Base-by-base conservation (phyloP, 2,113 vertebrate species). In the Danio rerio region DNA sequence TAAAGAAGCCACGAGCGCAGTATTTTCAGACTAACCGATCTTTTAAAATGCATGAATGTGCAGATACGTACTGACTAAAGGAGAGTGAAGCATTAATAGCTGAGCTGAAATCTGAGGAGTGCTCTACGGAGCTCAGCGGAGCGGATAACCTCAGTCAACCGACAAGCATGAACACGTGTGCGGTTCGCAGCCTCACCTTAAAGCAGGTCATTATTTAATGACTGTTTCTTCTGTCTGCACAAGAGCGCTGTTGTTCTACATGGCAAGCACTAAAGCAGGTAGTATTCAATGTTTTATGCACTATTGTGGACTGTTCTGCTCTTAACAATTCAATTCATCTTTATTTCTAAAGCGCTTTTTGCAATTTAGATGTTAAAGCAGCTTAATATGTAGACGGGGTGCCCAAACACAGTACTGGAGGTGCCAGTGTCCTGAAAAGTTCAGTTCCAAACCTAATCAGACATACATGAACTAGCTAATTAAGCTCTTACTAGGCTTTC, bases 111-210 rank as follows among this genome's bases (percentile, higher is more conserved):
- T 61, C 12, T 21, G 16, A 61, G 15, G 42, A 18, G 4, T 5
- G 42, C 56, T 76, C 11, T 74, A 2, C 15, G 21, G 13, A 73
- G 52, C 11, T 4, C 3, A 52, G 12, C 7, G 3, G 31, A 31
- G 49, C 49, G 31, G 50, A n/a, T 40, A 15, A 42, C 53, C 16
- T 20, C 42, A 76, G 18, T 4, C 73, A 47, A 9, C 7, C 9
- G 43, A 40, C 74, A 77, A 50, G 74, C 58, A 50, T 50, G 11
- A 16, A 63, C 74, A 77, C 58, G 74, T 49, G 74, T 10, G 2
- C 18, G 5, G n/a, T 77, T 31, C 74, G 50, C 74, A 7, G 56
- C 74, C 20, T 63, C 5, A 15, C 12, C 18, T 50, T 50, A 49
- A 61, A 77, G 47, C 13, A 62, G 58, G 18, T 16, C 20, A 31